These are phyloP conservation scores for Rhopalosiphum nymphaeae DNA, from an alignment of 2,888 invertebrate genomes.

Conservation along the genomic window DNA sequence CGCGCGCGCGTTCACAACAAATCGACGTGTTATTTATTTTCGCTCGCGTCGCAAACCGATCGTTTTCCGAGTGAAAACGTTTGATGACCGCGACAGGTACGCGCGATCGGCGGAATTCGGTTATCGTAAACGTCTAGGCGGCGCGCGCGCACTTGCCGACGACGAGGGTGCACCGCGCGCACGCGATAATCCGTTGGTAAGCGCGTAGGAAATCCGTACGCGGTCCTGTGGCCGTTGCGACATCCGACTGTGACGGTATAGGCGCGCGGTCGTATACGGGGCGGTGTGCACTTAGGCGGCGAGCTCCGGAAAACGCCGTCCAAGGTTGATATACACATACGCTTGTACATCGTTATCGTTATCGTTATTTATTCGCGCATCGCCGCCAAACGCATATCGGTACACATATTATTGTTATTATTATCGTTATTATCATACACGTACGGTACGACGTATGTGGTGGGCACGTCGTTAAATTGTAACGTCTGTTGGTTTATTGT, in stretches of 20 bases:
- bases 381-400: neutral
- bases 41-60: constrained; percentile 9
- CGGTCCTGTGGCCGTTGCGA: no score
- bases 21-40: neutral
- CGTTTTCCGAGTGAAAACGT: constrained; percentile 36
- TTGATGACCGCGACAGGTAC: neutral
- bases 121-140: neutral
- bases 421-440: no score
- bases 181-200: neutral
- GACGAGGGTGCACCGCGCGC: neutral
- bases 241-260: neutral
- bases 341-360: neutral
- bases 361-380: constrained; percentile 20
- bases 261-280: neutral
- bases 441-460: no score
- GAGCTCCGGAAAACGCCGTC: constrained; percentile 40
- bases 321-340: neutral
- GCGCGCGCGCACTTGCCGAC: neutral
- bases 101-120: neutral
- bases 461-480: neutral
- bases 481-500: neutral
- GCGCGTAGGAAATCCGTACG: no score
- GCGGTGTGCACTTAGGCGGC: neutral
- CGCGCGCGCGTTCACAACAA: neutral
- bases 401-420: neutral